These are phyloP conservation scores for Syndactyla subalaris DNA, from an alignment of 2,797 vertebrate species.

Conservation along the genomic window DNA sequence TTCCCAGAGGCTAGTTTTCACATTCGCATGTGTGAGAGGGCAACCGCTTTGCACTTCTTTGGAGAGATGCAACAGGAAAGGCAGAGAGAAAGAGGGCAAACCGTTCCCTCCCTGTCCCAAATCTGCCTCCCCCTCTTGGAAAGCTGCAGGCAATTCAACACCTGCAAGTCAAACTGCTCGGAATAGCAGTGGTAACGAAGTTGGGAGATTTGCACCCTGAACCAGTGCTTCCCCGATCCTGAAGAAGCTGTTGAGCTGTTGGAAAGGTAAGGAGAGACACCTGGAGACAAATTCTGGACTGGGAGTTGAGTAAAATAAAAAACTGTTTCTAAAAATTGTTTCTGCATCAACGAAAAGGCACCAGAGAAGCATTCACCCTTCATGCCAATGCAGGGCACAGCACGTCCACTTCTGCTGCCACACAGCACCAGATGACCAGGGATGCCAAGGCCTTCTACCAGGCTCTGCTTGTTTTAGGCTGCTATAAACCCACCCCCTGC, in stretches of 20 bases:
- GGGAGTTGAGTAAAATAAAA: background rate
- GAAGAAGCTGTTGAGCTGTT: background rate
- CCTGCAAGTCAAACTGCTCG: background rate
- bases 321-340: background rate
- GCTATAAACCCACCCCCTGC: background rate
- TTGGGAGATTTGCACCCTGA: background rate
- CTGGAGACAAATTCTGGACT: background rate
- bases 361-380: background rate
- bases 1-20: background rate
- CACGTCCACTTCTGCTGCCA: background rate
- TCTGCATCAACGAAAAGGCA: conserved; percentile 18
- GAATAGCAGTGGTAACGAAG: background rate
- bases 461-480: background rate
- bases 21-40: background rate
- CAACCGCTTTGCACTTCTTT: background rate
- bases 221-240: background rate
- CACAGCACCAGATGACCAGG: background rate
- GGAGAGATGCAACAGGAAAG: conserved; percentile 23
- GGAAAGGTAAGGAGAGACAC: background rate
- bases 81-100: conserved; percentile 7
- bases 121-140: background rate
- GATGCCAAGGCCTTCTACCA: background rate
- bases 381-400: background rate
- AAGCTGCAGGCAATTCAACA: background rate
- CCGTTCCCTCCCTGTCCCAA: background rate